These are phyloP conservation scores for Bombus sylvicola DNA, from an alignment of 1,140 invertebrate genomes.

Conservation along the genomic window DNA sequence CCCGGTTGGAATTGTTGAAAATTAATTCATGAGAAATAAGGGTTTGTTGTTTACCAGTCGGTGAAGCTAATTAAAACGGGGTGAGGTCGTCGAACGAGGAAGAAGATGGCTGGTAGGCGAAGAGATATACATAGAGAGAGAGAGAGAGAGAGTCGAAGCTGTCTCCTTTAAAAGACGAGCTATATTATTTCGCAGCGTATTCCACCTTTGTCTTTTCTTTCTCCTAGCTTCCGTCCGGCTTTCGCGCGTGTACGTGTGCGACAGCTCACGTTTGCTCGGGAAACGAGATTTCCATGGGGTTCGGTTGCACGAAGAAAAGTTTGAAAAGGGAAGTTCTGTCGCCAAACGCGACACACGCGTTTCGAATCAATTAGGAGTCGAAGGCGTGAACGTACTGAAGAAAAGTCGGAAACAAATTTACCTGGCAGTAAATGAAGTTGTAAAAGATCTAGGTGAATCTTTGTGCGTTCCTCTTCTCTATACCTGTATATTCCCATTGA, in stretches of 20 bases:
- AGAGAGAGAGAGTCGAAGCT: not conserved
- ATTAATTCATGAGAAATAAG: conserved; percentile 71
- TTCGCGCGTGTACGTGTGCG: not conserved
- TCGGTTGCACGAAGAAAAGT: conserved; percentile 4
- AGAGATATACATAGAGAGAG: not conserved
- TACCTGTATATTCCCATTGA: not conserved
- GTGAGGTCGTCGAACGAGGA: not conserved
- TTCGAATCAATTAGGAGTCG: conserved; percentile 2
- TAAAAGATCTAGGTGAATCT: no score
- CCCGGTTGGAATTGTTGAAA: conserved; percentile 57
- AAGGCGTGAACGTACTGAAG: not conserved
- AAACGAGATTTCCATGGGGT: conserved; percentile 46
- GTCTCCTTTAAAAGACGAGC: conserved; percentile 55
- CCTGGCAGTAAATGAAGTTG: not conserved
- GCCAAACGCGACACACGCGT: not conserved
- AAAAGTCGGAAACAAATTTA: conserved; percentile 4
- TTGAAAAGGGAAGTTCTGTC: not conserved
- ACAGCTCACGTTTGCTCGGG: not conserved
- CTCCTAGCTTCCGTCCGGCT: not conserved
- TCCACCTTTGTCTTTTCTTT: not conserved
- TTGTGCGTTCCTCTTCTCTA: no score
- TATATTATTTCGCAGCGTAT: conserved; percentile 34
- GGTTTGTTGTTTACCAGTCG: conserved; percentile 65
- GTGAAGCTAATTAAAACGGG: conserved; percentile 67
- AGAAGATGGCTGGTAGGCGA: not conserved